Conservation (phyloP, 2,888 invertebrate genomes). For the Sipha maydis region DNA sequence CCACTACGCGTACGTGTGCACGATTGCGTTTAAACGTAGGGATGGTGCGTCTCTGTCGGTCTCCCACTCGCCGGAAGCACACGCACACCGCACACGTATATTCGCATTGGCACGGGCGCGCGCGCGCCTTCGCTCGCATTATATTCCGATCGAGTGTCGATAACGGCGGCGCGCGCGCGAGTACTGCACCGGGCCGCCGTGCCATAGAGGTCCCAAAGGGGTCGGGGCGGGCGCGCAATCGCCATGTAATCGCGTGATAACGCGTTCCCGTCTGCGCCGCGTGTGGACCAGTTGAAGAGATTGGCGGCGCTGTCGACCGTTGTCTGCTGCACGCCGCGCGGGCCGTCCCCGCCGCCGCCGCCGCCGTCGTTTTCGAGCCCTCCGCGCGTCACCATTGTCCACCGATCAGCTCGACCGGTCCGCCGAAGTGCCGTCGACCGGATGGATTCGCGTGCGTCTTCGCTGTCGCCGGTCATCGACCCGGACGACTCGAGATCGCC, state of each 20-base stretch:
- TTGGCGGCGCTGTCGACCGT: constrained; percentile 22
- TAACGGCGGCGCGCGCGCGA: constrained; percentile 1
- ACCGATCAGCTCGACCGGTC: background rate
- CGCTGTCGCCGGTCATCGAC: constrained; percentile 67
- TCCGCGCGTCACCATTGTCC: constrained; percentile 14
- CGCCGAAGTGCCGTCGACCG: background rate
- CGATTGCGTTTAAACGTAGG: background rate
- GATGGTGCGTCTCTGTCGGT: background rate
- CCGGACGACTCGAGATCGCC: constrained; percentile 68
- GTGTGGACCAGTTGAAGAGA: constrained; percentile 55
- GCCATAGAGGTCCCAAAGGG: background rate
- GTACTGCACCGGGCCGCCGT: no score
- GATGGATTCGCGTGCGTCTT: constrained; percentile 62
- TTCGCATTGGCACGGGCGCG: background rate
- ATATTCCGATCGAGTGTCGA: constrained; percentile 58
- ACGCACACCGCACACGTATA: background rate
- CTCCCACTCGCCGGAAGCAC: no score
- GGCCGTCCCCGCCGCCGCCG: no score
- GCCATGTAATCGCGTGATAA: constrained; percentile 58
- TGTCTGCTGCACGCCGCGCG: background rate
- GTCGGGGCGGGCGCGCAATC: constrained; percentile 6
- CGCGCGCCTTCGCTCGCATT: constrained; percentile 20
- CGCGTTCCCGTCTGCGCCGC: constrained; percentile 29
- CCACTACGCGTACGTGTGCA: background rate
- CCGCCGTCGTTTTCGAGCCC: background rate